A percentile compares a stretch with the other conserved stretches of the same genome.
phyloP scores from a whole-genome alignment of 2,113 vertebrate genomes.

The Tyrannus savana region DNA sequence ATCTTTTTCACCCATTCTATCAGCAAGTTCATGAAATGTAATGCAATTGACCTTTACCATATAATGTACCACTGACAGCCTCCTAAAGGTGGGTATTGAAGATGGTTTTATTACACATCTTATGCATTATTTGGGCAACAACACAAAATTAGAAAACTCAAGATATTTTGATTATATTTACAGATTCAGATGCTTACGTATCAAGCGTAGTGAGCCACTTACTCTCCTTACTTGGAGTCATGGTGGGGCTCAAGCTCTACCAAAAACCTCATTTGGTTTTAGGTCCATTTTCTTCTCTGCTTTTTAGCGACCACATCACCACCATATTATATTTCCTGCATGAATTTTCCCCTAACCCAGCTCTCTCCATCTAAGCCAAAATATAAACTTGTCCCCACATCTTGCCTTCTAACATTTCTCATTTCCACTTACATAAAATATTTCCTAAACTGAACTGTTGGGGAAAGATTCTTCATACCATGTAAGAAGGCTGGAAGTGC shows the following conservation, averaged over 20 bases:
- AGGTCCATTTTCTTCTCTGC: not conserved
- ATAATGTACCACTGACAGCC: not conserved
- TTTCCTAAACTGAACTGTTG: not conserved
- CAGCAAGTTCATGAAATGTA: not conserved
- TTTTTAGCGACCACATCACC: not conserved
- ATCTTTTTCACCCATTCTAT: not conserved
- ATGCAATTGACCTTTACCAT: not conserved
- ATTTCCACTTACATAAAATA: not conserved
- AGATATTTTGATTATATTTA: conserved; percentile 15
- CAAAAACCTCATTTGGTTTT: not conserved
- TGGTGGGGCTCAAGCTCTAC: not conserved
- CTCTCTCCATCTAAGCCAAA: not conserved
- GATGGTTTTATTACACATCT: not conserved
- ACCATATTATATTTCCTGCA: not conserved
- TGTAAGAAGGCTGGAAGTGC: not conserved
- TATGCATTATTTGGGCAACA: not conserved
- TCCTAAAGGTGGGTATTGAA: not conserved
- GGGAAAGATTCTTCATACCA: not conserved
- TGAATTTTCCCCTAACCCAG: not conserved
- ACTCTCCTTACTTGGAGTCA: not conserved
- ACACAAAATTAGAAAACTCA: conserved; percentile 32
- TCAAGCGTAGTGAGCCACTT: not conserved
- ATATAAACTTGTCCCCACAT: not conserved
- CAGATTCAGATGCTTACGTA: not conserved
- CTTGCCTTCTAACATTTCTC: not conserved